These are phyloP conservation scores for Eilema griseolum DNA, from an alignment of 2,888 invertebrate genomes.

Conservation along the genomic window DNA sequence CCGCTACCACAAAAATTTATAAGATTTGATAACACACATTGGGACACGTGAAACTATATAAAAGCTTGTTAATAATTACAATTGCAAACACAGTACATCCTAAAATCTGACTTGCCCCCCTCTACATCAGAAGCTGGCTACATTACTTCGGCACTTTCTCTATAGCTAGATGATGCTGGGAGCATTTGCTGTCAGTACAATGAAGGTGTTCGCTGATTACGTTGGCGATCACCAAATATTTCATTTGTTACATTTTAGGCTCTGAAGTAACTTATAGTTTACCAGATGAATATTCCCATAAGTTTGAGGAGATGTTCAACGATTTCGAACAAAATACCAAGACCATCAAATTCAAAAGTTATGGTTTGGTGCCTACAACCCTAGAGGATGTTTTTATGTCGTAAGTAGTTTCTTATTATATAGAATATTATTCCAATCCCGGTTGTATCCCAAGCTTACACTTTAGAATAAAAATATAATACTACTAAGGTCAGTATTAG, in stretches of 20 bases:
- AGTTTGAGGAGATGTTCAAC: constrained; percentile 90
- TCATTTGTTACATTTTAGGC: constrained; percentile 67
- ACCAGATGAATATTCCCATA: constrained; percentile 86
- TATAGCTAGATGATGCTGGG: not conserved
- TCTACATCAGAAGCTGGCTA: too few species aligned
- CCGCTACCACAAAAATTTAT: too few species aligned
- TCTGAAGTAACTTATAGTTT: constrained; percentile 91
- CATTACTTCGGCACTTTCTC: not conserved
- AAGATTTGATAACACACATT: too few species aligned
- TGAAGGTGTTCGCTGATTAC: not conserved
- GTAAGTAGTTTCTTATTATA: constrained; percentile 72
- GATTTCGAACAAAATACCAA: constrained; percentile 88
- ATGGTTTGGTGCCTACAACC: constrained; percentile 94
- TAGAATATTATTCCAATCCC: not conserved
- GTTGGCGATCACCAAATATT: not conserved
- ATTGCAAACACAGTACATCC: too few species aligned
- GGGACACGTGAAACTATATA: too few species aligned
- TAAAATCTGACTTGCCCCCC: too few species aligned
- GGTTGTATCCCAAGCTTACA: not conserved
- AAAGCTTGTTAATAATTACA: too few species aligned
- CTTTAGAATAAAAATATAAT: not conserved
- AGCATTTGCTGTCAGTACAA: not conserved
- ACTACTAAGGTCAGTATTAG: too few species aligned
- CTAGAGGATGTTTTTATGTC: constrained; percentile 96
- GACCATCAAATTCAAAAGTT: constrained; percentile 90